Conservation (phyloP, 2,113 vertebrate species). For the Bos indicus region DNA sequence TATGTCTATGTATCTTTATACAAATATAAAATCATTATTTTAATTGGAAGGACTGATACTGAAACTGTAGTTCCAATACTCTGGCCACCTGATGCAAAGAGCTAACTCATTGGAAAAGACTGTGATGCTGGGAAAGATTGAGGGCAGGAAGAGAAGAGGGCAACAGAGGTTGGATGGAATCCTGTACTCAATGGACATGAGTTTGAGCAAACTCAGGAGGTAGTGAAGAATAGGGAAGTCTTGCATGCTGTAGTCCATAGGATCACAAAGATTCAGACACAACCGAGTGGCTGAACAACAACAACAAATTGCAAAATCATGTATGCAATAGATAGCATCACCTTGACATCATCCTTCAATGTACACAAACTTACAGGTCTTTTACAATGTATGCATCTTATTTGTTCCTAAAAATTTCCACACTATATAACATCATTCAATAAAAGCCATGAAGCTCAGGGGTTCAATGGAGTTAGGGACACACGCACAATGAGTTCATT, state of each 20-base stretch:
- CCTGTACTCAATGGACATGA: background rate
- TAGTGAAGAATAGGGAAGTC: background rate
- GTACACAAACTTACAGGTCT: background rate
- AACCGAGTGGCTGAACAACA: background rate
- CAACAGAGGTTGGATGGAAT: background rate
- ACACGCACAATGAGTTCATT: background rate
- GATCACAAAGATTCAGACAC: background rate
- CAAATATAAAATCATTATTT: background rate
- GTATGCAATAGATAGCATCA: background rate
- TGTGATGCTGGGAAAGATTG: background rate
- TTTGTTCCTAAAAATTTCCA: background rate
- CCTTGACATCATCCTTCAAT: background rate
- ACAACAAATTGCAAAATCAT: background rate
- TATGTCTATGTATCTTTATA: background rate
- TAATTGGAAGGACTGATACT: background rate
- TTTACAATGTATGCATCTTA: background rate
- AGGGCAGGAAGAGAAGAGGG: background rate
- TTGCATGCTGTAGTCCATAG: background rate
- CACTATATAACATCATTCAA: background rate
- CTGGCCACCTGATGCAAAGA: background rate
- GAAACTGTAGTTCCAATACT: background rate
- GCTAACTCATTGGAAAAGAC: background rate
- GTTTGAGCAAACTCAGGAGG: background rate
- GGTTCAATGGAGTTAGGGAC: background rate
- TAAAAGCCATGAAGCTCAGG: background rate